Base-by-base conservation (phyloP, 1,140 invertebrate species). In the Lineus longissimus region DNA sequence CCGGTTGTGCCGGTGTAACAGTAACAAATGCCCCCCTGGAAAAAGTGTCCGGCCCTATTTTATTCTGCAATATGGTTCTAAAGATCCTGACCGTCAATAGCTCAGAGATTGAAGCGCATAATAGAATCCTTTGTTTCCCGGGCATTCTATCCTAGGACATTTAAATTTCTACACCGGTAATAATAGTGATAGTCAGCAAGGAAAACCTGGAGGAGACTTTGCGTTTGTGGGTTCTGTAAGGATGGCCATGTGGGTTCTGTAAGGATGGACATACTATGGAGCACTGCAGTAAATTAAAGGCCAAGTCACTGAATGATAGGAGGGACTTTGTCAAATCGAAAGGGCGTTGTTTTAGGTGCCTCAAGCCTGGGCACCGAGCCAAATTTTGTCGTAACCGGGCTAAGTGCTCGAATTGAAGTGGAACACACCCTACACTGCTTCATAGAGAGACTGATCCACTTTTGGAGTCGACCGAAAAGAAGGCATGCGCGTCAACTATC, bases 341-440 rank as follows among this genome's bases (percentile, higher is more conserved):
- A 9, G 25, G 25, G n/a, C 47, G 54, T 17, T 69, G 67, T 61
- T 65, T 58, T 61, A 58, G 61, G 15, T 69, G 67, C 54, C 41
- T 69, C 2, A 66, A 58, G 33, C 51, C 22, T 30, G 64, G 64
- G 6, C 67, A 69, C 30, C 22, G 31, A 11, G 59, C 36, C 15
- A 59, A 41, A 2, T 31, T 55, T 6, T 69, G 61, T 60, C 25
- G 54, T 17, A 63, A 31, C 7, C 27, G 54, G 27, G 6, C n/a
- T 2, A 61, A 56, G 19, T 65, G 67, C 25, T 4, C 15, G 1
- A 36, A 54, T 45, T 69, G 67, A 41, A 29, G 31, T 13, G 29
- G 23, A 36, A 15, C 36, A 25, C 58, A 67, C 43, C 45, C 7
- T 40, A 43, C 56, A 4, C 6, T 51, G 25, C n/a, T 51, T 7